Base-by-base conservation (phyloP, 2,113 vertebrate species). In the Physeter macrocephalus region DNA sequence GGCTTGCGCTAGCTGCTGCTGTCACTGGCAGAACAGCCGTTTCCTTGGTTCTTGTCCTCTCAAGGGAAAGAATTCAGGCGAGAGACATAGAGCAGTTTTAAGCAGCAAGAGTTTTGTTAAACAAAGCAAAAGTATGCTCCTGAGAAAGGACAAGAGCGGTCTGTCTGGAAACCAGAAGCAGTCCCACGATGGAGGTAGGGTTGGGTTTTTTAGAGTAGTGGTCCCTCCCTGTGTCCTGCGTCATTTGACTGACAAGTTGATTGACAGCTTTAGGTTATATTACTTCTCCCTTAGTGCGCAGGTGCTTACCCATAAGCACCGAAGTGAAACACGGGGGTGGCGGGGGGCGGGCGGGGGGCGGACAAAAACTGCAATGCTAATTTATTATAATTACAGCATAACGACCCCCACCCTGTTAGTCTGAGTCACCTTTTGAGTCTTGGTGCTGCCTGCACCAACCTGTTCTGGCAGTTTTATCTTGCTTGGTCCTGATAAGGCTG, bases 291-390 rank as follows among this genome's bases (percentile, higher is more conserved):
- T 52, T 34, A 34, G 74, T 3, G 29, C 6, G 5, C 29, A 77
- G 29, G 74, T 10, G 0, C 74, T 43, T 20, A 49, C 74, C 43
- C 29, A 21, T 34, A 49, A 21, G 43, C 43, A 34, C 9, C 43
- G 8, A 49, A 77, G 43, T 0, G 2, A 49, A 49, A 34, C 46
- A 17, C 0, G 0, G 43, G n/a, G n/a, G n/a, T n/a, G 29, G 17
- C n/a, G 18, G 1, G 29, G 74, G 5, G 25, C 2, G 25, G 25
- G n/a, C n/a, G 8, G 27, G 10, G 15, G 27, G 43, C n/a, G n/a
- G 17, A 43, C 43, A 49, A 49, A 49, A 49, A 3, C 5, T 49
- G 29, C 8, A 49, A 20, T 11, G 17, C 74, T 77, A 2, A 34
- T 17, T 34, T 77, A 49, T 49, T 77, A 34, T 49, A 77, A 77